phyloP scores from a whole-genome alignment of 2,797 vertebrate genomes.

The Gymnothorax reevesii region DNA sequence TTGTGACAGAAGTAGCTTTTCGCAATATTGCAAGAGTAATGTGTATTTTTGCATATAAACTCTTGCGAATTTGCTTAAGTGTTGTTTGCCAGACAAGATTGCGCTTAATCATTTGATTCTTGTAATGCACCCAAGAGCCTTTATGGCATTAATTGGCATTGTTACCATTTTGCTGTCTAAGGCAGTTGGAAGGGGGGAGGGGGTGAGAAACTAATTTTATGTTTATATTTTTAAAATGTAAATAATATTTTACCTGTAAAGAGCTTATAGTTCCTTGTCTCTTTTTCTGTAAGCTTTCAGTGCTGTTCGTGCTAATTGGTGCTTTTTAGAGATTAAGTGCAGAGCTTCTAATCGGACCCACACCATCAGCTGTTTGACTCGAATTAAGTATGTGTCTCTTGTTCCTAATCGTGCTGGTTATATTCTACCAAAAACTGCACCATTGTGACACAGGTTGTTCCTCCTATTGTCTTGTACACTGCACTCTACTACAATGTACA shows the following conservation, averaged over 20 bases:
- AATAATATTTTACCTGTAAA: neutral
- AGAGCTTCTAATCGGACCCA: neutral
- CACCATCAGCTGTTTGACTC: neutral
- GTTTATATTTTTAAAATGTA: neutral
- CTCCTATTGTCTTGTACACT: neutral
- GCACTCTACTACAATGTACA: neutral
- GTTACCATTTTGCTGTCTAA: no score
- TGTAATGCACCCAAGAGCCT: neutral
- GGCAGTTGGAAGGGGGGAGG: neutral
- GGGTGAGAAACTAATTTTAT: neutral
- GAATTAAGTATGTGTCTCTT: neutral
- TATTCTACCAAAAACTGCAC: neutral
- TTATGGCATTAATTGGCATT: neutral
- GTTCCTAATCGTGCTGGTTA: neutral
- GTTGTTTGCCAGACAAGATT: neutral
- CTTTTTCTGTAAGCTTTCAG: neutral
- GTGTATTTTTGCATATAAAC: slow-evolving; percentile 46
- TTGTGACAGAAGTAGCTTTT: slow-evolving; percentile 22
- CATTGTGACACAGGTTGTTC: neutral
- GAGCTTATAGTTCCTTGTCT: neutral
- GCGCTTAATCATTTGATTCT: neutral
- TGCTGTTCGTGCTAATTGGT: neutral
- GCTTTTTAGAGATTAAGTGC: neutral
- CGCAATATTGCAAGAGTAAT: neutral
- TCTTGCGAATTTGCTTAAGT: slow-evolving; percentile 43